Conservation (phyloP, 2,888 invertebrate species). For the Peribatodes rhomboidaria region DNA sequence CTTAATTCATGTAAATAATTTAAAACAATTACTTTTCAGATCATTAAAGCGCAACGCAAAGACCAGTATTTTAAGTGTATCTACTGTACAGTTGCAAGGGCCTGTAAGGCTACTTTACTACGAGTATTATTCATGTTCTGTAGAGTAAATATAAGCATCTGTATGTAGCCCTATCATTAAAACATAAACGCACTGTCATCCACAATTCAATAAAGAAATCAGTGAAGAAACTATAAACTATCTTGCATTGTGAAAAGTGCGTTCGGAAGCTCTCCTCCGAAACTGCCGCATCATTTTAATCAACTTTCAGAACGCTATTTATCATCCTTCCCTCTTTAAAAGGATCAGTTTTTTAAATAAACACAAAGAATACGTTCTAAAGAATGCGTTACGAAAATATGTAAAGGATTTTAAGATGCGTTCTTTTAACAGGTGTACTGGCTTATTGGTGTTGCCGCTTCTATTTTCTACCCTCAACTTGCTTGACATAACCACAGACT, state of each 20-base stretch:
- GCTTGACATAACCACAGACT: slow-evolving; percentile 6
- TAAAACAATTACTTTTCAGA: too few species aligned
- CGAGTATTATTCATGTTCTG: too few species aligned
- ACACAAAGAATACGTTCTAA: slow-evolving; percentile 71
- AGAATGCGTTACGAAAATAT: slow-evolving; percentile 82
- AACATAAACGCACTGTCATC: slow-evolving; percentile 41
- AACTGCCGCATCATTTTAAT: slow-evolving; percentile 75
- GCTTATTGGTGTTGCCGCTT: slow-evolving; percentile 54
- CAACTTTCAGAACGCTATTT: slow-evolving; percentile 69
- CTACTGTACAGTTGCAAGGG: background rate
- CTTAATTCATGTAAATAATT: too few species aligned
- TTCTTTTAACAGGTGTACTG: slow-evolving; percentile 79
- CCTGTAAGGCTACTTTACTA: background rate
- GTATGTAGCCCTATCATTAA: slow-evolving; percentile 10
- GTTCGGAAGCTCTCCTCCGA: slow-evolving; percentile 65
- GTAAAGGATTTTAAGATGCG: slow-evolving; percentile 72
- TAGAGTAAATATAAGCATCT: too few species aligned
- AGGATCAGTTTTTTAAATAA: slow-evolving; percentile 66
- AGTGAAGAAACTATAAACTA: slow-evolving; percentile 62
- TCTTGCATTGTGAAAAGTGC: slow-evolving; percentile 53
- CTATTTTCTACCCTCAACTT: slow-evolving; percentile 23
- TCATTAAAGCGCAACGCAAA: too few species aligned
- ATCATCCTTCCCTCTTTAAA: slow-evolving; percentile 63
- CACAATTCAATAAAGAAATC: slow-evolving; percentile 56
- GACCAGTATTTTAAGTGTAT: too few species aligned